Evolutionary conservation across 2,113 vertebrate genomes (phyloP).

Genomic region (Laticauda laticaudata): DNA sequence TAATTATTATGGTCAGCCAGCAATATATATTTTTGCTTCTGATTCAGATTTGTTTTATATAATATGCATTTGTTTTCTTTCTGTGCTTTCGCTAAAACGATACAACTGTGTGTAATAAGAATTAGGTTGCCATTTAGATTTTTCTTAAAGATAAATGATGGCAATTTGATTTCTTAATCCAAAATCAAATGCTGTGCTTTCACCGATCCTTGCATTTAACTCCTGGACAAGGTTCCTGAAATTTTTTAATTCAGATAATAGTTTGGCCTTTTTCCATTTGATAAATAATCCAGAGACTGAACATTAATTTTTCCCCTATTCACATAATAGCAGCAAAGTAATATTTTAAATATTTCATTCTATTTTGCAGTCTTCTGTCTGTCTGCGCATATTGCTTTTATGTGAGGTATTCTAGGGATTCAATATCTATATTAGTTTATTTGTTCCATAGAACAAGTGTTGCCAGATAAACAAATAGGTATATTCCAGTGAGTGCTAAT

Average conservation of each 20-base stretch:
- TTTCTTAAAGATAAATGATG: not conserved
- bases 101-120: not conserved
- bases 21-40: constrained; percentile 22
- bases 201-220: constrained; percentile 28
- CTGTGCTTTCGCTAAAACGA: not conserved
- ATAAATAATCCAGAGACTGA: not conserved
- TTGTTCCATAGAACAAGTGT: constrained; percentile 39
- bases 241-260: constrained; percentile 30
- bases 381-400: constrained; percentile 7
- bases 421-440: constrained; percentile 6
- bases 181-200: constrained; percentile 4
- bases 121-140: not conserved
- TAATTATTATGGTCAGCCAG: constrained; percentile 11
- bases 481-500: constrained; percentile 4
- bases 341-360: constrained; percentile 15
- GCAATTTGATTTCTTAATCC: constrained; percentile 5
- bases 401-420: constrained; percentile 20
- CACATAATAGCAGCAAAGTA: constrained; percentile 5
- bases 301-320: not conserved
- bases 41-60: constrained; percentile 40
- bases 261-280: not conserved
- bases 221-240: constrained; percentile 5
- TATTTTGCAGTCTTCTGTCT: constrained; percentile 1
- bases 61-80: constrained; percentile 22
- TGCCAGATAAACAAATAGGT: constrained; percentile 43